Conservation (phyloP, 2,888 invertebrate species). For the Micoletzkya japonica region DNA sequence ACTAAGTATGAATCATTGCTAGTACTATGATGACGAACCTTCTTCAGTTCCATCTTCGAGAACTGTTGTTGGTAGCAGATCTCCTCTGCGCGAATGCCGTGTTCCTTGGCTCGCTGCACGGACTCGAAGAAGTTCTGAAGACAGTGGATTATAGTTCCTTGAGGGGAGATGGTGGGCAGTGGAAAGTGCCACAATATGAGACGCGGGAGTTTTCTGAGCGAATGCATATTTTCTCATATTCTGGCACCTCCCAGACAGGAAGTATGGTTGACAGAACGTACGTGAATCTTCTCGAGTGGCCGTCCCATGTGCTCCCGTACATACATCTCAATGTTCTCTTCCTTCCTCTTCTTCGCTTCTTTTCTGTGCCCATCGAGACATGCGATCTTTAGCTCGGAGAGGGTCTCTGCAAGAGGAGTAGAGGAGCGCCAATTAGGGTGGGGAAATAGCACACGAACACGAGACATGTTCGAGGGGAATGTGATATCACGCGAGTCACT, state of each 20-base stretch:
- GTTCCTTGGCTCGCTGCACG: conserved; percentile 85
- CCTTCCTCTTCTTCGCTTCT: conserved; percentile 86
- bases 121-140: conserved; percentile 90
- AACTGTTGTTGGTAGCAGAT: conserved; percentile 96
- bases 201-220: neutral
- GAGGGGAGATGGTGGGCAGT: too few species aligned
- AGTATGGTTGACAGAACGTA: conserved; percentile 65
- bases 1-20: neutral
- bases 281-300: conserved; percentile 86
- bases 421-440: too few species aligned
- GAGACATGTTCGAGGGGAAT: too few species aligned
- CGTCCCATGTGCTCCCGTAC: conserved; percentile 92
- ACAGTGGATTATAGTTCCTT: neutral
- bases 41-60: conserved; percentile 91
- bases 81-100: conserved; percentile 91
- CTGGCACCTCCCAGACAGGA: neutral
- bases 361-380: conserved; percentile 84
- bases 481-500: too few species aligned
- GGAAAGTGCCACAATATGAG: neutral
- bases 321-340: conserved; percentile 85
- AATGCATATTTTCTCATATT: conserved; percentile 25
- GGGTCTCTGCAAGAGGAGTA: conserved; percentile 52
- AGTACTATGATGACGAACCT: conserved; percentile 72
- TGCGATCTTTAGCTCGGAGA: conserved; percentile 85
- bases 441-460: too few species aligned